Conservation (phyloP, 2,888 invertebrate genomes). For the Mamestra brassicae region DNA sequence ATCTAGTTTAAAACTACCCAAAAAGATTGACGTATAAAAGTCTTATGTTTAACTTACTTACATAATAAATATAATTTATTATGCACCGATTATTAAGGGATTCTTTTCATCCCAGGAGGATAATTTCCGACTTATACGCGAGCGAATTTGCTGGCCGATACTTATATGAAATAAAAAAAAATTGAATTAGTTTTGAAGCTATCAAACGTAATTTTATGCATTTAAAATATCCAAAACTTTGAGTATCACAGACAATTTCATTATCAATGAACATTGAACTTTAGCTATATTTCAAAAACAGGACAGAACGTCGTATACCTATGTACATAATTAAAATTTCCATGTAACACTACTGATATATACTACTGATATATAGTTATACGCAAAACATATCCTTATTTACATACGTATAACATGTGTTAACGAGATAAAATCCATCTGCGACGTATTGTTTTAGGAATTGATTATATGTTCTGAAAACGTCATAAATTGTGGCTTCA, state of each 20-base stretch:
- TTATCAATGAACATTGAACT: slow-evolving; percentile 25
- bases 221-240: not conserved
- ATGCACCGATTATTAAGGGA: no score
- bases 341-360: not conserved
- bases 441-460: not conserved
- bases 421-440: not conserved
- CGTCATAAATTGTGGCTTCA: not conserved
- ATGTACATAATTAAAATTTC: slow-evolving; percentile 13
- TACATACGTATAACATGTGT: not conserved
- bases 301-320: slow-evolving; percentile 1
- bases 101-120: no score
- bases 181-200: not conserved
- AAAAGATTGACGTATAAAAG: no score
- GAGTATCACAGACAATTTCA: not conserved
- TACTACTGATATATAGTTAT: not conserved
- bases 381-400: slow-evolving; percentile 17
- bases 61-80: no score
- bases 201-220: not conserved
- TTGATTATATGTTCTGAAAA: not conserved
- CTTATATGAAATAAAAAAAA: no score
- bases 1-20: no score
- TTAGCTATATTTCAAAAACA: slow-evolving; percentile 14
- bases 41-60: no score
- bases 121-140: no score
- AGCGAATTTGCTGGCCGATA: no score